Conservation (phyloP, 2,888 invertebrate species). For the Thelaira solivaga region DNA sequence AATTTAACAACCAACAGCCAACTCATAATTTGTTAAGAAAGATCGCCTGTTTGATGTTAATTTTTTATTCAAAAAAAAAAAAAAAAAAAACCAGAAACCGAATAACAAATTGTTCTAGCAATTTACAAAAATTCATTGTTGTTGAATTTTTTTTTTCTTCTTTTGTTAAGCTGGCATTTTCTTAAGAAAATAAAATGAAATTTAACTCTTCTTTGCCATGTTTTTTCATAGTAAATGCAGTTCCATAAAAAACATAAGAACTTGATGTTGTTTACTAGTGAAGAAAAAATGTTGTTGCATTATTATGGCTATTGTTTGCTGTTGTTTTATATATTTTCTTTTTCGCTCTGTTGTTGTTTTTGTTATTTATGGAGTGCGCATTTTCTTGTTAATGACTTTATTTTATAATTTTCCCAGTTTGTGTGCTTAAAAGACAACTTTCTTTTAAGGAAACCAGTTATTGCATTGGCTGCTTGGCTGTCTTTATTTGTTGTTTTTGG, state of each 20-base stretch:
- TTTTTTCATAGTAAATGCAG: slow-evolving; percentile 3
- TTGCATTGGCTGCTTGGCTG: background rate
- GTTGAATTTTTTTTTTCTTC: background rate
- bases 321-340: background rate
- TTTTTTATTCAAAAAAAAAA: background rate
- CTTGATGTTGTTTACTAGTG: background rate
- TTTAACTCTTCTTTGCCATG: background rate
- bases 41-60: slow-evolving; percentile 18
- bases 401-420: background rate
- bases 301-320: background rate
- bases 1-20: background rate
- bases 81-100: background rate
- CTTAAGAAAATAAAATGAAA: background rate
- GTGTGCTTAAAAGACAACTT: background rate
- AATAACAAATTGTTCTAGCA: slow-evolving; percentile 25
- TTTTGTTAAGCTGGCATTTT: background rate
- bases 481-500: background rate
- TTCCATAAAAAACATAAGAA: slow-evolving; percentile 15
- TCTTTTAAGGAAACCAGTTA: too few species aligned
- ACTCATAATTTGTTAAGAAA: slow-evolving; percentile 47
- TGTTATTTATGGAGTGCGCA: slow-evolving; percentile 56
- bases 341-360: slow-evolving; percentile 5
- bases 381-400: slow-evolving; percentile 57
- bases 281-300: background rate
- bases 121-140: slow-evolving; percentile 36